Conservation (phyloP, 2,888 invertebrate genomes). For the Clivina fossor region DNA sequence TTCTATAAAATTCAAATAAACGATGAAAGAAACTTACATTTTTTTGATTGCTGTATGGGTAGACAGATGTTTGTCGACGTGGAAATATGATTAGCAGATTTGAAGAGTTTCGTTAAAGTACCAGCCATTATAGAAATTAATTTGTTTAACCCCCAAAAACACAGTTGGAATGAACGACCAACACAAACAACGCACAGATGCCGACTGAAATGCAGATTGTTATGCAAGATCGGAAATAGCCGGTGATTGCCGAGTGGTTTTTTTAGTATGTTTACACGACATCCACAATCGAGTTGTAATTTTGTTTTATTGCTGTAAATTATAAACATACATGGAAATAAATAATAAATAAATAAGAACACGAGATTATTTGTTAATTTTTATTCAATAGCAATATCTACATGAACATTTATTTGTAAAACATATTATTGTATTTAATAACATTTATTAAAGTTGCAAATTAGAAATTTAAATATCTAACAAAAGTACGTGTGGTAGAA, state of each 20-base stretch:
- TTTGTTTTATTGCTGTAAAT: conserved; percentile 4
- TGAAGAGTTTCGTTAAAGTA: conserved; percentile 50
- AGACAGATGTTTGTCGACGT: conserved; percentile 40
- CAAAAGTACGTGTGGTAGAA: too few species aligned
- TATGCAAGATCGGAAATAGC: conserved; percentile 25
- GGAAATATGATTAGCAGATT: conserved; percentile 45
- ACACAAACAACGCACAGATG: conserved; percentile 13
- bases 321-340: too few species aligned
- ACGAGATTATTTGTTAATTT: conserved; percentile 12
- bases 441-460: neutral
- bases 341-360: conserved; percentile 13
- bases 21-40: conserved; percentile 45
- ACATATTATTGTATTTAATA: neutral
- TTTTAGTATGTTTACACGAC: conserved; percentile 17
- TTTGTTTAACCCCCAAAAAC: conserved; percentile 47
- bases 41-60: conserved; percentile 41
- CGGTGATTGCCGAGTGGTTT: conserved; percentile 11
- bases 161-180: too few species aligned
- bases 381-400: too few species aligned
- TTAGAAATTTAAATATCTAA: too few species aligned
- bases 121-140: conserved; percentile 49
- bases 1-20: conserved; percentile 4
- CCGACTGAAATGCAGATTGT: conserved; percentile 24
- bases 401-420: too few species aligned
- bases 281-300: conserved; percentile 1